Percentiles rank a stretch among this genome's conserved stretches.
Evolutionary conservation across 2,113 vertebrate genomes (phyloP).

Genomic region (Pandion haliaetus): DNA sequence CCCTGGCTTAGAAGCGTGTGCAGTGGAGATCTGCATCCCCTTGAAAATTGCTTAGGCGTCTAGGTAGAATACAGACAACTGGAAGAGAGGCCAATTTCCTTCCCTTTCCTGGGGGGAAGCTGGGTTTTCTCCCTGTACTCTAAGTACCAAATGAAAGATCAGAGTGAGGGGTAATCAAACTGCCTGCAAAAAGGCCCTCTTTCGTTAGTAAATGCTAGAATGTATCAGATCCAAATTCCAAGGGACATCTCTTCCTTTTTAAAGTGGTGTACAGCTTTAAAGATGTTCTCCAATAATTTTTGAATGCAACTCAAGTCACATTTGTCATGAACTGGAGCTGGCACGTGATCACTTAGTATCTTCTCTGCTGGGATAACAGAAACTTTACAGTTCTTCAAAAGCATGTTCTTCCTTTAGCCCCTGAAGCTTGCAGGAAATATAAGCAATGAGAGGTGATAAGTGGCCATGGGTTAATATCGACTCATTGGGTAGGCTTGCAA

Average conservation of each 20-base stretch:
- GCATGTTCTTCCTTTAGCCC: no score
- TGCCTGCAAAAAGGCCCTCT: not conserved
- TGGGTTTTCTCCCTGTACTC: not conserved
- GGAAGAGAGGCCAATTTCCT: not conserved
- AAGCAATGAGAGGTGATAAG: not conserved
- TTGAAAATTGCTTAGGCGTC: not conserved
- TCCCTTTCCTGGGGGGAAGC: not conserved
- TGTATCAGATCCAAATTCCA: not conserved
- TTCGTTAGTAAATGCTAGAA: not conserved
- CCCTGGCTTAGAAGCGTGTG: not conserved
- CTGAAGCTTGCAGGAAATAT: not conserved
- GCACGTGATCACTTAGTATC: rapidly evolving
- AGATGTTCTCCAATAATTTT: not conserved
- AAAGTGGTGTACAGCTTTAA: not conserved
- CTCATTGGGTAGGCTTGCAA: not conserved
- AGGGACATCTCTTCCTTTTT: not conserved
- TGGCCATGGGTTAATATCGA: not conserved
- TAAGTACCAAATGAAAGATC: not conserved
- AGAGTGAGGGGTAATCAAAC: not conserved
- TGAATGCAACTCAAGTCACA: not conserved
- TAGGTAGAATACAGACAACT: not conserved
- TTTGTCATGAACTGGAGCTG: not conserved
- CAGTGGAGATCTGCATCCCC: not conserved
- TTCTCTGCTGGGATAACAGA: not conserved
- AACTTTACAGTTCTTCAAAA: not conserved